These are phyloP conservation scores for Parus major DNA, from an alignment of 2,113 vertebrate genomes.

Conservation along the genomic window DNA sequence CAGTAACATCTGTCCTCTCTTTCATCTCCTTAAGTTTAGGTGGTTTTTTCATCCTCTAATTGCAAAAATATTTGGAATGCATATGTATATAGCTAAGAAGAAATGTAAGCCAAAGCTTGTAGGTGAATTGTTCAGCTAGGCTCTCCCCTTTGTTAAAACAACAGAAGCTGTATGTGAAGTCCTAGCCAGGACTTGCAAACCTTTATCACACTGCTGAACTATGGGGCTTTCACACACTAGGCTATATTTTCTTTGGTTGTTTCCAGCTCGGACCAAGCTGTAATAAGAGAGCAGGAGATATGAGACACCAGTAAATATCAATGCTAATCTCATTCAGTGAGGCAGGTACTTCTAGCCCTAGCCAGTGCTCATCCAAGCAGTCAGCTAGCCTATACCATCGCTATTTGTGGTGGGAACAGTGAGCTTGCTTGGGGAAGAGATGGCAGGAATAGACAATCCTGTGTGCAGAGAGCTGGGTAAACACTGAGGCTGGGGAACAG, in stretches of 20 bases:
- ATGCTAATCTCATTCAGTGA: not conserved
- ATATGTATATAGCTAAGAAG: not conserved
- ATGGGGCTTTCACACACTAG: not conserved
- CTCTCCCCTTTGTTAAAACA: not conserved
- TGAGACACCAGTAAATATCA: not conserved
- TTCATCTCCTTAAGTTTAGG: not conserved
- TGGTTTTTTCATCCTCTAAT: not conserved
- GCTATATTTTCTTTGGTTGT: not conserved
- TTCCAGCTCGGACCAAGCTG: not conserved
- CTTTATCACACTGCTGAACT: not conserved
- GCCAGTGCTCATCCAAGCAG: not conserved
- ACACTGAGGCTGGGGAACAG: not conserved
- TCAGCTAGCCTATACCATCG: not conserved
- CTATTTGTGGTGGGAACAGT: not conserved
- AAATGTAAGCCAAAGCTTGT: not conserved
- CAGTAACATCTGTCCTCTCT: not conserved
- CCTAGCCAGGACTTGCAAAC: not conserved
- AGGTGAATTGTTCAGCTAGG: not conserved
- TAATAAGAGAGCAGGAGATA: not conserved
- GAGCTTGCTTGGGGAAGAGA: not conserved
- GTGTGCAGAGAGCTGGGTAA: not conserved
- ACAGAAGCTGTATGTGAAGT: not conserved
- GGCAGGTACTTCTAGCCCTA: not conserved
- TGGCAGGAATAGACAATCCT: not conserved
- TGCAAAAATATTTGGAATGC: not conserved